phyloP scores from a whole-genome alignment of 2,113 vertebrate genomes.

The Bubo blakistoni region DNA sequence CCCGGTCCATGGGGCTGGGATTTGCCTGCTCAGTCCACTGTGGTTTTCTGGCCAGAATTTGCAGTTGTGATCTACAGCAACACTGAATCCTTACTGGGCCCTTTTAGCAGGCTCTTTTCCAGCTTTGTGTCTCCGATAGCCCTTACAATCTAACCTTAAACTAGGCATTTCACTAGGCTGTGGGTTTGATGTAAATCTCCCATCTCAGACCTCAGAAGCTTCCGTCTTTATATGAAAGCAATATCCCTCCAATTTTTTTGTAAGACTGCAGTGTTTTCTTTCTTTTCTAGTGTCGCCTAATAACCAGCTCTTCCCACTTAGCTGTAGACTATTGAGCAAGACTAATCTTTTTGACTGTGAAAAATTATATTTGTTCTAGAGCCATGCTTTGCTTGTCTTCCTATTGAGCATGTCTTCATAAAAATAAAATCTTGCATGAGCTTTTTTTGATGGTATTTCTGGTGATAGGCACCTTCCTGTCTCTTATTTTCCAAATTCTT shows the following conservation, averaged over 20 bases:
- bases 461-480: neutral
- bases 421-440: slow-evolving; percentile 12
- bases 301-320: slow-evolving; percentile 40
- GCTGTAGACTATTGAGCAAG: slow-evolving; percentile 39
- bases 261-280: neutral
- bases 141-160: neutral
- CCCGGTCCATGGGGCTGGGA: neutral
- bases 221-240: neutral
- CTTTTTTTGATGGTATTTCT: slow-evolving; percentile 5
- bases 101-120: neutral
- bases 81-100: neutral
- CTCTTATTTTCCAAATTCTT: neutral
- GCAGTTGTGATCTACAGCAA: neutral
- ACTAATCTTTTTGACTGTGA: slow-evolving; percentile 62
- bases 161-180: neutral
- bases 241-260: neutral
- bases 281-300: neutral
- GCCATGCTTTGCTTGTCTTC: slow-evolving; percentile 42
- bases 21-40: accelerated
- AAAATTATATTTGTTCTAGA: slow-evolving; percentile 57
- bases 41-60: neutral
- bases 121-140: neutral
- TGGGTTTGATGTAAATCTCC: neutral
- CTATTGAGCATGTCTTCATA: slow-evolving; percentile 43
- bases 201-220: neutral